Evolutionary conservation across 2,888 invertebrate species (phyloP), one percentile per base, ranked within the genome.

Genomic region (Caenorhabditis sp.): DNA sequence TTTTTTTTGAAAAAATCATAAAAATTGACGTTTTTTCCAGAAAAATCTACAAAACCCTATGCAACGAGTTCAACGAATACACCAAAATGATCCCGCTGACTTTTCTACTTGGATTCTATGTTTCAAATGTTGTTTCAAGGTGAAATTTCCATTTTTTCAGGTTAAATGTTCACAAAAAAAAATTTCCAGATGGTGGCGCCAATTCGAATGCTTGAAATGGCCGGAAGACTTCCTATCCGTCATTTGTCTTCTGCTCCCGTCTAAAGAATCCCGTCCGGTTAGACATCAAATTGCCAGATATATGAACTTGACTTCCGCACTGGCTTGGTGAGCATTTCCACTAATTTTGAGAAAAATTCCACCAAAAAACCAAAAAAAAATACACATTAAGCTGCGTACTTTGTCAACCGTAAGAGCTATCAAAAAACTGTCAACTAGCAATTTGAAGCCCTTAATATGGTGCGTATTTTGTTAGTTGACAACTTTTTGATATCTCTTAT

Each of bases 71-170:
- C 72, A 82, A 89, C 58, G 83, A 79, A 55, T 89, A 87, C 83
- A 86, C 88, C 5, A 84, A 82, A 67, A 80, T 79, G 72, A 88
- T 89, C 26, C 89, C 88, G 0, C 58, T 89, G 44, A 88, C 86
- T 6, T 88, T 89, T 65, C 71, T 89, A 28, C 82, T 89, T 8
- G 89, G 88, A 32, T 88, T 89, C 78, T 89, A 88, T 74, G 88
- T 89, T 9, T 84, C 87, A 0, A 87, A 87, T 53, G 87, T 89
- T 11, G 88, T 88, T 24, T 83, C 86, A 2, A 81, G 87, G 87
- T 86, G 37, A 20, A 55, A n/a, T n/a, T n/a, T n/a, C n/a, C n/a
- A n/a, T n/a, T n/a, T n/a, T n/a, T n/a, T n/a, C n/a, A n/a, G n/a
- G n/a, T n/a, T n/a, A n/a, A n/a, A n/a, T n/a, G n/a, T n/a, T n/a